Conservation (phyloP, 2,797 vertebrate genomes). For the Notolabrus celidotus region DNA sequence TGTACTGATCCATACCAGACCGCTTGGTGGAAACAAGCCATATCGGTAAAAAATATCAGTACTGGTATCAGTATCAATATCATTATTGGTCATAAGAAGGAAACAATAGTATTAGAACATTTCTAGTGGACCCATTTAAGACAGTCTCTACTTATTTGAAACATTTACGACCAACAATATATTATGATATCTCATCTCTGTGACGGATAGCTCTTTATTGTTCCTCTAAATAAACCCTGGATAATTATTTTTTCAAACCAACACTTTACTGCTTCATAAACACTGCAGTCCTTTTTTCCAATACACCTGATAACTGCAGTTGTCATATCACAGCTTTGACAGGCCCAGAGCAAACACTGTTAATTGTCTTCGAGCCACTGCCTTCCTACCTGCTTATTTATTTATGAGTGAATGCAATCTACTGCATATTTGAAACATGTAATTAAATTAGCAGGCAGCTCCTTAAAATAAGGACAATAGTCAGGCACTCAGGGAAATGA, state of each 20-base stretch:
- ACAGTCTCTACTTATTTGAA: too few species aligned
- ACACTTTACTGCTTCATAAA: constrained; percentile 46
- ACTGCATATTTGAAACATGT: constrained; percentile 68
- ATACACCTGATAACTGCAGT: constrained; percentile 35
- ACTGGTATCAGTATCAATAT: too few species aligned
- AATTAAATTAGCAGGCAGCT: constrained; percentile 67
- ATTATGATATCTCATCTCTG: constrained; percentile 14
- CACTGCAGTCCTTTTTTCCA: constrained; percentile 27
- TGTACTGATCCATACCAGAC: too few species aligned
- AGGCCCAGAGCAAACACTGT: constrained; percentile 56
- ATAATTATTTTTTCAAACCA: constrained; percentile 35
- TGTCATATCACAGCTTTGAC: constrained; percentile 58
- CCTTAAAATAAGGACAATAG: constrained; percentile 23
- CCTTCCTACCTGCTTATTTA: constrained; percentile 71
- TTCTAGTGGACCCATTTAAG: too few species aligned
- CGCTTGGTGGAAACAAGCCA: too few species aligned
- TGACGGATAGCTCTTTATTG: constrained; percentile 8
- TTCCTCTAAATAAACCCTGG: constrained; percentile 3
- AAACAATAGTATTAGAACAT: too few species aligned
- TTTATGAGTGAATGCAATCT: constrained; percentile 59
- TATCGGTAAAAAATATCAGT: too few species aligned
- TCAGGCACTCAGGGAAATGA: constrained; percentile 27
- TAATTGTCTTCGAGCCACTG: constrained; percentile 65
- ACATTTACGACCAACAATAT: background rate
- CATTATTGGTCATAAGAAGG: too few species aligned